Conservation (phyloP, 2,888 invertebrate genomes). For the Parnassius smintheus region DNA sequence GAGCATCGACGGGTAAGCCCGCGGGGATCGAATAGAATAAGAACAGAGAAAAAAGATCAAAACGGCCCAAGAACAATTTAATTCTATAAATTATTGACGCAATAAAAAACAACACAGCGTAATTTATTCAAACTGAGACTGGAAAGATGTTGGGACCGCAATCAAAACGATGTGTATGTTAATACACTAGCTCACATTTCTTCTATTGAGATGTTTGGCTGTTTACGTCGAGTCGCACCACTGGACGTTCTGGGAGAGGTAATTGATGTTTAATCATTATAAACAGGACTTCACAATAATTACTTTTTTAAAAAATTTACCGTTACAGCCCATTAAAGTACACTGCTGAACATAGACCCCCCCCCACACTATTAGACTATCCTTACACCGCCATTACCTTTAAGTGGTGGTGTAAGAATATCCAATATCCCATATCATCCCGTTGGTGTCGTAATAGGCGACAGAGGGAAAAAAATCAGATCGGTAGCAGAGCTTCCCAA, state of each 20-base stretch:
- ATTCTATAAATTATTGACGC: conserved; percentile 67
- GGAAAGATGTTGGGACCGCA: conserved; percentile 56
- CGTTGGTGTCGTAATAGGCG: too few relatives aligned
- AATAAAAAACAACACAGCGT: conserved; percentile 65
- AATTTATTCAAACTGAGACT: conserved; percentile 70
- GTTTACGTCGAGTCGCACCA: conserved; percentile 51
- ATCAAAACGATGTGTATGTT: conserved; percentile 72
- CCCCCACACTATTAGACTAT: too few relatives aligned
- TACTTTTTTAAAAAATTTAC: too few relatives aligned
- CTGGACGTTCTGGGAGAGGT: conserved; percentile 44
- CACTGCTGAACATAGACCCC: too few relatives aligned
- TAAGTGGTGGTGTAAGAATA: too few relatives aligned
- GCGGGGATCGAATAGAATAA: conserved; percentile 43
- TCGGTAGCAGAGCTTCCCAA: too few relatives aligned
- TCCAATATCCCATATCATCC: too few relatives aligned
- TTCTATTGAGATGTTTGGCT: conserved; percentile 68
- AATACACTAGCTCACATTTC: conserved; percentile 50
- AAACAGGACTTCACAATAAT: conserved; percentile 27
- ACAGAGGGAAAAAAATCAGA: too few relatives aligned
- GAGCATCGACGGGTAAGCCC: conserved; percentile 34
- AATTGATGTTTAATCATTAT: conserved; percentile 58
- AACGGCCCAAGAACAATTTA: conserved; percentile 54
- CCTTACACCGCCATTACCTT: too few relatives aligned
- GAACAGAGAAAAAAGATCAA: conserved; percentile 41
- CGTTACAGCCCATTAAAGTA: too few relatives aligned